A percentile compares a stretch with the other conserved stretches of the same genome.
phyloP scores from a whole-genome alignment of 2,113 vertebrate genomes.

The Oryzias curvinotus region DNA sequence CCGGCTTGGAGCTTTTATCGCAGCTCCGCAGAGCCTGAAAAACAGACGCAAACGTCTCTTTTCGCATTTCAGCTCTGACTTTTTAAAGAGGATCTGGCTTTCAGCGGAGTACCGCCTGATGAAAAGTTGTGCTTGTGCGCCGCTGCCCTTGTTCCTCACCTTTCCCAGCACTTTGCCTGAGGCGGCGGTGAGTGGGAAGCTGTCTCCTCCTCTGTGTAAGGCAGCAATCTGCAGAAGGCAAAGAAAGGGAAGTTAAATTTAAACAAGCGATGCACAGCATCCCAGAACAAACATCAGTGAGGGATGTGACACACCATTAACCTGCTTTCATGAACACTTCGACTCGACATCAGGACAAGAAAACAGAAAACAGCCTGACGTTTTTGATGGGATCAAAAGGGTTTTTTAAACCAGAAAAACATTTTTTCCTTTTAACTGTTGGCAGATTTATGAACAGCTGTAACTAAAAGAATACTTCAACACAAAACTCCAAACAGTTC shows the following conservation, averaged over 20 bases:
- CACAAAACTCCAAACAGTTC: no score
- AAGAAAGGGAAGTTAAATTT: conserved; percentile 39
- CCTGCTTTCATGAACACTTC: not conserved
- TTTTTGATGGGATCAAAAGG: no score
- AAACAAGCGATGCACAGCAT: conserved; percentile 9
- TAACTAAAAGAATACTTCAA: no score
- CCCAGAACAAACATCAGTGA: conserved; percentile 13
- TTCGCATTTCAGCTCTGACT: not conserved
- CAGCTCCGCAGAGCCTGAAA: conserved; percentile 84
- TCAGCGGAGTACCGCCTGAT: not conserved
- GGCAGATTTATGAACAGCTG: no score
- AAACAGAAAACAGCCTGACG: no score
- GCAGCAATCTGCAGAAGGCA: conserved; percentile 75
- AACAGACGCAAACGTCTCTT: conserved; percentile 1
- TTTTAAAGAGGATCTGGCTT: conserved; percentile 9
- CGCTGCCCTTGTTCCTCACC: conserved; percentile 69
- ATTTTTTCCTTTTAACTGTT: no score
- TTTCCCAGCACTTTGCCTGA: conserved; percentile 85
- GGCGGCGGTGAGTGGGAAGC: conserved; percentile 79
- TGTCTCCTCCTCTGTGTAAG: conserved; percentile 82
- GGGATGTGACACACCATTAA: conserved; percentile 19
- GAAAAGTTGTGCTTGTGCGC: conserved; percentile 16
- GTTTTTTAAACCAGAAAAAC: no score
- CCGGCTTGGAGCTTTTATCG: conserved; percentile 81
- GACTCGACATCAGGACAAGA: no score